Base-by-base conservation (phyloP, 2,113 vertebrate species). In the Bettongia penicillata region DNA sequence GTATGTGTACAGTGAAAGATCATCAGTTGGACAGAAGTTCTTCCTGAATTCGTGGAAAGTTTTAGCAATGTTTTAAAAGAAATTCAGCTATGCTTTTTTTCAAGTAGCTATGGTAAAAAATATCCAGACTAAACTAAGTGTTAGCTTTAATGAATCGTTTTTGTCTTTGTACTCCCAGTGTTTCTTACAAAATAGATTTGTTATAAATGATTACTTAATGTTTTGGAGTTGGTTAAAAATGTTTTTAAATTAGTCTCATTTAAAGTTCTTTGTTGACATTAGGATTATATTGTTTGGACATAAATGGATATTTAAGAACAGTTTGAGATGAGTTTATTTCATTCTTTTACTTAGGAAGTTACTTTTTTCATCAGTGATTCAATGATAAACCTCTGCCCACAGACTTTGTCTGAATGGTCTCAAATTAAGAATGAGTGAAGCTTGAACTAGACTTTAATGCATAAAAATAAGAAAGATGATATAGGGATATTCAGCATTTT, bases 321-420 rank as follows among this genome's bases (percentile, higher is more conserved):
- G 37, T 91, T 97, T 95, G 89, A 93, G 96, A 96, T 95, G 94
- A 97, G 94, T 94, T 43, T 95, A 92, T 94, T 97, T 97, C 93
- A 95, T 96, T 97, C 94, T 97, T 94, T 96, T 97, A 89, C 95
- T 96, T 97, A 97, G 95, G 94, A 94, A 92, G 51, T 97, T 97
- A 96, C 94, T 96, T 96, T 95, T 93, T 96, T n/a, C 61, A 68
- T 68, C 92, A 97, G 1, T 96, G 94, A 91, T 93, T 96, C 24
- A 95, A 84, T 92, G 57, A 94, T 97, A 97, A 98, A 93, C 89
- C 95, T 95, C 96, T 95, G 97, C 97, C 95, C 97, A 84, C 14
- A 97, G 96, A 97, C 93, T 91, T 89, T 92, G 47, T 96, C 89
- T 93, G 84, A 94, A 94, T 68, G 93, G 96, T 94, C 92, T 95